Evolutionary conservation across 2,888 invertebrate species (phyloP).

Genomic region (Drosophila kuntzei): DNA sequence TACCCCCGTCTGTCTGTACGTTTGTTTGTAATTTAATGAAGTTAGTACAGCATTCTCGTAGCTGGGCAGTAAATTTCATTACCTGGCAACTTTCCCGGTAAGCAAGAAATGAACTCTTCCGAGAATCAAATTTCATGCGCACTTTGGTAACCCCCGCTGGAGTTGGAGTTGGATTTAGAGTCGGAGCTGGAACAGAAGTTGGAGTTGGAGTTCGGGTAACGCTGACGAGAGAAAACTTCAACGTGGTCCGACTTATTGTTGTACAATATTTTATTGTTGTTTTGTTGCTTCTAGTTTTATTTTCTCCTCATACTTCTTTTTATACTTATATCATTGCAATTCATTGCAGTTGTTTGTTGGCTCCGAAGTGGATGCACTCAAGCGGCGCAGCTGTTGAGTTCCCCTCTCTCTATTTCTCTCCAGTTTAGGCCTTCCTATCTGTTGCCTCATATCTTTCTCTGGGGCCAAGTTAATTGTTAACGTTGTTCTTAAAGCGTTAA

Average conservation of each 20-base stretch:
- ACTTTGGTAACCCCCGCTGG: conserved; percentile 56
- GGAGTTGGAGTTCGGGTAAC: conserved; percentile 26
- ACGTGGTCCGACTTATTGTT: conserved; percentile 47
- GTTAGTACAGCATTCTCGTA: conserved; percentile 49
- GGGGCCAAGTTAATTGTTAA: conserved; percentile 68
- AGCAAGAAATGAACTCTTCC: conserved; percentile 75
- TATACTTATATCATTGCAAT: conserved; percentile 71
- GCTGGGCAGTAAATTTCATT: conserved; percentile 60
- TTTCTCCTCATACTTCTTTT: conserved; percentile 12
- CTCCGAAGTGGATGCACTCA: conserved; percentile 67
- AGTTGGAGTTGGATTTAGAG: conserved; percentile 14
- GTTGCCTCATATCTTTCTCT: conserved; percentile 48
- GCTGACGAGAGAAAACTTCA: conserved; percentile 64
- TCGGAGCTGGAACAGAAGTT: conserved; percentile 4
- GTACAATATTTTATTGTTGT: conserved; percentile 49
- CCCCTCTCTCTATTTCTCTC: not conserved
- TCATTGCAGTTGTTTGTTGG: conserved; percentile 58
- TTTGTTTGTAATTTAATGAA: conserved; percentile 66
- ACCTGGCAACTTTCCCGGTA: conserved; percentile 61
- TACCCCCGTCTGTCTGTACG: conserved; percentile 17
- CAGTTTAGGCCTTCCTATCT: conserved; percentile 49
- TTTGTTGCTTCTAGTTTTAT: conserved; percentile 50
- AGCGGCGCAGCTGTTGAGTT: conserved; percentile 62
- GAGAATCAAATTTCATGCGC: conserved; percentile 79
- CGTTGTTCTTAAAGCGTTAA: conserved; percentile 19